Base-by-base conservation (phyloP, 1,140 invertebrate genomes). In the Diorhabda carinulata region DNA sequence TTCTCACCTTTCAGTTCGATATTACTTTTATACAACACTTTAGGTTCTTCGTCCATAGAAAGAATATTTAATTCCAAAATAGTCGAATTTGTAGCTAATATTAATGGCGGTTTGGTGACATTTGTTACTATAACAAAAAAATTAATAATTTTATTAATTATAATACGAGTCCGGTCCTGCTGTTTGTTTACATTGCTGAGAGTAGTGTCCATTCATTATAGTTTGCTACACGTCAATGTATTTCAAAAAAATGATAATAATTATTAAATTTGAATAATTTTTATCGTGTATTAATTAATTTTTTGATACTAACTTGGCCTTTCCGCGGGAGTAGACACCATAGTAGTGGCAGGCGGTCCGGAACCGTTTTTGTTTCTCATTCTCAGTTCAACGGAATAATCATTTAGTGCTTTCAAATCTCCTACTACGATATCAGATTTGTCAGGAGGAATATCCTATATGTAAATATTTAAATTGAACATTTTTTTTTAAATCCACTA, bases 351-450 rank as follows among this genome's bases (percentile, higher is more conserved):
- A 2, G 86, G 78, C 0, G 92, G 92, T 25, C 94, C 94, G 76
- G 92, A 89, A 0, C 94, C 95, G 41, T 88, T 87, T 2, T 84
- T 84, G 79, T 96, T 97, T 73, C 90, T 85, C 86, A 94, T 94
- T 0, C 89, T 86, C 6, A 97, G 84, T 3, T 88, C 87, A 2
- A 96, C 83, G 5, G 86, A 87, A 78, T 96, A 97, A 69, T 89
- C 88, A 8, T 88, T 87, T n/a, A 86, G 86, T 0, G 93, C 87
- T 70, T 87, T 82, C 41, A 96, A 82, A 75, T 92, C 89, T 84
- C 88, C 87, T 75, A 95, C 92, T 84, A 95, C 89, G 80, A 92
- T 92, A 76, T 87, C 86, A 70, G 88, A 79, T 64, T 88, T 88
- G 25, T 87, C 85, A 0, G 87, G 86, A 67, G 89, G 86, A 71